Evolutionary conservation across 2,113 vertebrate species (phyloP), one percentile per base, ranked within the genome.

Genomic region (Ptilonorhynchus violaceus): DNA sequence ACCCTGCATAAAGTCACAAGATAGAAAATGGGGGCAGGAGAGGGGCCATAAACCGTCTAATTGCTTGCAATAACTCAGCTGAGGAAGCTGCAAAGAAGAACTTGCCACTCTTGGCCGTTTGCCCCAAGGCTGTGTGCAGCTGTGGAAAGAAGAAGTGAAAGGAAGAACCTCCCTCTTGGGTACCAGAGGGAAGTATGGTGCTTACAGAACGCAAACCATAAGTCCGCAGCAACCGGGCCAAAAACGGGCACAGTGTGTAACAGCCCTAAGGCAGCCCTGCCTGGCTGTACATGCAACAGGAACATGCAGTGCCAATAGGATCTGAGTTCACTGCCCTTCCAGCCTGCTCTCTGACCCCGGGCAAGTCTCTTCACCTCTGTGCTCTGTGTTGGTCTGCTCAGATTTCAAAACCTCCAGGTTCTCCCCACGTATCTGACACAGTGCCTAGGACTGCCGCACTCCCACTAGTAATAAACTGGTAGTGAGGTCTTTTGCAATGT

Each of bases 61-160:
- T 72, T 94, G 88, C 76, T 46, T 39, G 37, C 37, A 39, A 39
- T 64, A 94, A 88, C 44, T 68, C 68, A 56, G 31, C 44, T 86
- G 85, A 93, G 93, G 93, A 96, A 96, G 47, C 73, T 78, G 69
- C 76, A 91, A 95, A 96, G 63, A 83, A 90, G 92, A 95, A 95
- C 93, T 95, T 55, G 52, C 50, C 33, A 20, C 64, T 63, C 75
- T 84, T 74, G 83, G 68, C 80, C 0, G 0, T 82, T 83, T 91
- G 83, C 52, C 83, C 33, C 50, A 41, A 23, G 72, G 37, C 72
- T 82, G 41, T 23, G 44, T 68, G 69, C 88, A 81, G 52, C 85
- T 8, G 4, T n/a, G 42, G 62, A 96, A 97, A 94, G 92, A 79
- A 96, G 96, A 96, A 96, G 88, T 82, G 92, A 96, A 96, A 96